These are phyloP conservation scores for Hedya salicella DNA, from an alignment of 2,888 invertebrate species.

Conservation along the genomic window DNA sequence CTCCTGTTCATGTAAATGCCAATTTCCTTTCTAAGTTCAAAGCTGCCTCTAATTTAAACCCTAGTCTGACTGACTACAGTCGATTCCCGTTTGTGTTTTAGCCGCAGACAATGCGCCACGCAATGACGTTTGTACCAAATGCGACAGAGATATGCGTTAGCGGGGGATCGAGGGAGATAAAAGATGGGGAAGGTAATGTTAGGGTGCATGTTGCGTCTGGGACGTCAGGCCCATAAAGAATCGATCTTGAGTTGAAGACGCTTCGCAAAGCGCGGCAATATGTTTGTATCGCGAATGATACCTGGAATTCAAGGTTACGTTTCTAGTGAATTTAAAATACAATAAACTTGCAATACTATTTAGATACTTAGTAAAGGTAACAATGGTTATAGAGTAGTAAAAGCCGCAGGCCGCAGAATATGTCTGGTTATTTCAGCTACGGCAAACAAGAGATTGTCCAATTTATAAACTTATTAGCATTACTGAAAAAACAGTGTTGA, in stretches of 20 bases:
- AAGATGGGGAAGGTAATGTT: conserved; percentile 63
- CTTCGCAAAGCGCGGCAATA: conserved; percentile 49
- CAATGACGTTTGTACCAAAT: conserved; percentile 79
- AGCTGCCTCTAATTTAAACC: conserved; percentile 54
- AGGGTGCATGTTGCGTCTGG: conserved; percentile 73
- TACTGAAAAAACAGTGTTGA: too few species aligned
- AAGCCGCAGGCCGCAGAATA: too few species aligned
- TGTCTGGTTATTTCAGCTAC: too few species aligned
- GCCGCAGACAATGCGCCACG: conserved; percentile 80
- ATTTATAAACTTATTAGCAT: too few species aligned
- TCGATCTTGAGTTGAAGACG: conserved; percentile 76
- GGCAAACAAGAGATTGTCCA: too few species aligned
- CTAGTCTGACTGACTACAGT: conserved; percentile 52
- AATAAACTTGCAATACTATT: too few species aligned
- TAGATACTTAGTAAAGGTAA: too few species aligned
- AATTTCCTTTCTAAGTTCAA: conserved; percentile 74
- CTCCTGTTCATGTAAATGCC: conserved; percentile 81
- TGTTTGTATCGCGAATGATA: conserved; percentile 8
- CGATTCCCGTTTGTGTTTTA: conserved; percentile 52
- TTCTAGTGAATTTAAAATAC: background rate
- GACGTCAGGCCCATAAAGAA: conserved; percentile 71
- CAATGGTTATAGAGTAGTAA: too few species aligned
- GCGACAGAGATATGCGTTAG: conserved; percentile 56
- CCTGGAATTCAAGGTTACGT: conserved; percentile 11
- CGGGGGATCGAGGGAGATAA: conserved; percentile 60